These are phyloP conservation scores for Poecilobothrus nobilitatus DNA, from an alignment of 2,888 invertebrate species.

Conservation along the genomic window DNA sequence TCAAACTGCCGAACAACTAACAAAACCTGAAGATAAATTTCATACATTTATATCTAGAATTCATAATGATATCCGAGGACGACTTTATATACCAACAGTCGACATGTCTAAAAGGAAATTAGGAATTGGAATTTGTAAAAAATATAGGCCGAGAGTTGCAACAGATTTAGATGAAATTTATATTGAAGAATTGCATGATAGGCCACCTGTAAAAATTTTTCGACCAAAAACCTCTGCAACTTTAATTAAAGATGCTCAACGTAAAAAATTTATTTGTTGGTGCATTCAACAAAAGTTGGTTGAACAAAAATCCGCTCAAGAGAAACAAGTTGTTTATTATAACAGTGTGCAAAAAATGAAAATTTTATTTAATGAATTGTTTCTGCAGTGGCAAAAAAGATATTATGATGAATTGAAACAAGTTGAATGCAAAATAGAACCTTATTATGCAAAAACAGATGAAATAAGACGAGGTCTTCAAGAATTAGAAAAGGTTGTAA, in stretches of 20 bases:
- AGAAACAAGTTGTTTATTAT: constrained; percentile 35
- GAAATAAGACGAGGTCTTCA: constrained; percentile 30
- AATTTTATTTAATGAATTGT: constrained; percentile 32
- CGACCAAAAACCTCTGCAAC: constrained; percentile 33
- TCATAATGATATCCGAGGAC: constrained; percentile 34
- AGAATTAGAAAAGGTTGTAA: constrained; percentile 29
- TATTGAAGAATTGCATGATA: constrained; percentile 35
- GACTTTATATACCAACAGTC: constrained; percentile 34
- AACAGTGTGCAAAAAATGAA: constrained; percentile 31
- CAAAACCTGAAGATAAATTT: constrained; percentile 33
- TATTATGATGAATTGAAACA: constrained; percentile 38
- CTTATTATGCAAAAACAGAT: constrained; percentile 37
- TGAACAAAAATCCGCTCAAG: constrained; percentile 35
- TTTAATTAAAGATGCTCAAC: constrained; percentile 34
- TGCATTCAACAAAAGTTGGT: constrained; percentile 39
- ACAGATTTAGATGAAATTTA: constrained; percentile 42
- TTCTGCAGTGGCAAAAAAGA: constrained; percentile 39
- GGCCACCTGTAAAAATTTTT: constrained; percentile 33
- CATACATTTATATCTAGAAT: constrained; percentile 37
- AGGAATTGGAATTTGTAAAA: constrained; percentile 27
- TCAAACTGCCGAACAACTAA: constrained; percentile 34
- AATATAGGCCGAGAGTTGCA: constrained; percentile 32
- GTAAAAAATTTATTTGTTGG: constrained; percentile 38
- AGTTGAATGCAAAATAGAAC: constrained; percentile 33
- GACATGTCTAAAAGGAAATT: constrained; percentile 31